Evolutionary conservation across 2,113 vertebrate species (phyloP), one percentile per base, ranked within the genome.

Genomic region (Varanus salvator): DNA sequence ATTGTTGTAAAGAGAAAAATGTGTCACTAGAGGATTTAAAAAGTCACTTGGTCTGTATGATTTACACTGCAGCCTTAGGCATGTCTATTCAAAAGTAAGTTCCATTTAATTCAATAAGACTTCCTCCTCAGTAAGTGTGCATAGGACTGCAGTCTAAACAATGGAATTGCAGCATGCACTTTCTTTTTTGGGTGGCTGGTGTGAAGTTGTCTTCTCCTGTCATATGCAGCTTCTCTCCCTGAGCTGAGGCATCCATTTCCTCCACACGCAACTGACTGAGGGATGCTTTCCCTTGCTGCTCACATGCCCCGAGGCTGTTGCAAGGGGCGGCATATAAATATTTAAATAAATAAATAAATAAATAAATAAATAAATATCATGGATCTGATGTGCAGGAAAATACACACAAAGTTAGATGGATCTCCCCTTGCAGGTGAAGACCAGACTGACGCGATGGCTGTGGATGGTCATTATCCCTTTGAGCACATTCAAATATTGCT

Each of bases 1-100:
- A 19, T 15, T 84, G n/a, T n/a, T n/a, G 0, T 85, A 66, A 76
- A 89, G 52, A 90, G 89, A 60, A 19, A 92, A 76, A 93, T 89
- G 27, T 68, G 31, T 77, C 87, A 64, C 64, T 54, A 0, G 0
- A 50, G n/a, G 25, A 89, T 71, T 23, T 89, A 29, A 17, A 92
- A 87, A 89, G 85, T 90, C 81, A 80, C 27, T 87, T 19, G 29
- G 12, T 75, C 27, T 71, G 87, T 89, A 34, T 64, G 5, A 76
- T 92, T 92, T 84, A 54, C 17, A 92, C 17, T 64, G 89, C 75
- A 50, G 66, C 25, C n/a, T 34, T 34, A 38, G 11, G 38, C 31
- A 7, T 25, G 8, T 21, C 57, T 48, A 23, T 25, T 31, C 81
- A 23, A 34, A 66, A 44, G 21, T 44, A n/a, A 72, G 31, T 72